Conservation (phyloP, 1,140 invertebrate genomes). For the Hermatobates lingyangjiaoensis region DNA sequence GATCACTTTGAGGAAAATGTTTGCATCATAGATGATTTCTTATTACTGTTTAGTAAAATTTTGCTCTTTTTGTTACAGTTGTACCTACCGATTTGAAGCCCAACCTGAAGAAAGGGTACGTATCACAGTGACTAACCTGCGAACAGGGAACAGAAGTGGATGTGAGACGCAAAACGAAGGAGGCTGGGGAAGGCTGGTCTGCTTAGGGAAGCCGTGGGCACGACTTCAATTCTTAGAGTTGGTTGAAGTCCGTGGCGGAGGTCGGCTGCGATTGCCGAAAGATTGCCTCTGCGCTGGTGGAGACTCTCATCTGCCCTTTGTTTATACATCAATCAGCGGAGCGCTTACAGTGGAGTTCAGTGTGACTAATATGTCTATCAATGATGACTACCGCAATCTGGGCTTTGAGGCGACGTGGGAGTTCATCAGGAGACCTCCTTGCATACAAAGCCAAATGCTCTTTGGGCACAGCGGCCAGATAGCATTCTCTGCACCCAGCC, state of each 20-base stretch:
- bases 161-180: conserved; percentile 37
- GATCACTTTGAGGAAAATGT: too few relatives aligned
- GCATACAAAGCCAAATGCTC: conserved; percentile 40
- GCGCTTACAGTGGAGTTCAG: conserved; percentile 64
- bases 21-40: too few relatives aligned
- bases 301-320: conserved; percentile 36
- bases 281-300: conserved; percentile 51
- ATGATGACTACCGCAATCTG: conserved; percentile 64
- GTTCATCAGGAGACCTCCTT: conserved; percentile 48
- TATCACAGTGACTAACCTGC: conserved; percentile 40
- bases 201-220: conserved; percentile 37
- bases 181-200: conserved; percentile 49
- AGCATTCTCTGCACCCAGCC: conserved; percentile 33
- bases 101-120: conserved; percentile 55
- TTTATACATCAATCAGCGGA: conserved; percentile 52
- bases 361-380: conserved; percentile 57
- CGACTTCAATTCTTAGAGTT: conserved; percentile 41
- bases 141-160: conserved; percentile 29
- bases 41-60: background rate
- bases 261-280: conserved; percentile 33
- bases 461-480: conserved; percentile 59
- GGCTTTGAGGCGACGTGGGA: conserved; percentile 69
- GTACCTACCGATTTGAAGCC: conserved; percentile 66
- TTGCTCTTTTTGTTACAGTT: conserved; percentile 33
- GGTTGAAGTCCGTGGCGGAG: conserved; percentile 37